Base-by-base conservation (phyloP, 2,797 vertebrate species). In the Enteromius anoplus region DNA sequence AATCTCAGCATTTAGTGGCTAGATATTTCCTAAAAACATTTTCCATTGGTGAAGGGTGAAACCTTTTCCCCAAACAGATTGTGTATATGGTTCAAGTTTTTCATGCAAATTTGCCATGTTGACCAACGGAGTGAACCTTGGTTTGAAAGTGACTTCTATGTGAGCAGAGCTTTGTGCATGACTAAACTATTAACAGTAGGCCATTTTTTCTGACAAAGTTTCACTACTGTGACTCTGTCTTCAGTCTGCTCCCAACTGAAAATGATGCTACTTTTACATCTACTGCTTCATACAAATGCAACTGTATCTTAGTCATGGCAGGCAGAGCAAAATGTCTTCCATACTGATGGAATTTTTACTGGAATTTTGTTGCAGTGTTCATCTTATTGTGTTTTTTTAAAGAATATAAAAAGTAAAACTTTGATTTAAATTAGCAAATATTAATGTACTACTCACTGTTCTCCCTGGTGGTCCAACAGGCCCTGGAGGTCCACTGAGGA, bases 371-470 rank as follows among this genome's bases (percentile, higher is more conserved):
- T 51, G 45, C 45, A 21, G 10, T 72, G 23, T 17, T 47, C 23
- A 23, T 29, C 42, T 29, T 29, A 17, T 21, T 34, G 47, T 29
- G 5, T 7, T 72, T 49, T 32, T 32, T 17, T 3, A 32, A 49
- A 3, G 17, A 7, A 32, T 72, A 71, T 71, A 51, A 8, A 37
- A 19, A 1, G 70, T 29, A 4, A 3, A 23, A 69, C 37, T 69
- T 11, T n/a, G n/a, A n/a, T n/a, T n/a, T n/a, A n/a, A n/a, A n/a
- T n/a, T n/a, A n/a, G n/a, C n/a, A n/a, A n/a, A n/a, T n/a, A n/a
- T n/a, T n/a, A n/a, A 29, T 15, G 19, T 21, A 10, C 7, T 71
- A 88, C 95, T 95, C 90, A 96, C 95, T 78, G 87, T 92, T 87
- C 90, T 89, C 45, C 95, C 95, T 0, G 87, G 91, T 0, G 85